Conservation (phyloP, 1,140 invertebrate genomes). For the Aphaenogaster ashmeadi region DNA sequence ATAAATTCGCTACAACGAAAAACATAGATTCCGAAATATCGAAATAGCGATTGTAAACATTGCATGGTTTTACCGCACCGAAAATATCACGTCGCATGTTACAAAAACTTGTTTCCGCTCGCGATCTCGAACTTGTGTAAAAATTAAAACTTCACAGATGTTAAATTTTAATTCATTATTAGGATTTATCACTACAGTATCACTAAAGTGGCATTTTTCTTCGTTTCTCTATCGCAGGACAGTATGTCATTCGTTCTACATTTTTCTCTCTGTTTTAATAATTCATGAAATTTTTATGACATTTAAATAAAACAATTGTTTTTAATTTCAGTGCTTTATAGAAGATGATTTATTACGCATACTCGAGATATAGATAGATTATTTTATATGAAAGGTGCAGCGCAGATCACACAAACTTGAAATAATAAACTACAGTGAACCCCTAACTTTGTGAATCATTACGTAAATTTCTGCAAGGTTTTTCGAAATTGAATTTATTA, state of each 20-base stretch:
- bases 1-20: not conserved
- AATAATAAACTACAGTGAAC: slow-evolving; percentile 20
- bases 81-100: slow-evolving; percentile 32
- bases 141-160: slow-evolving; percentile 4
- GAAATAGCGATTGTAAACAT: slow-evolving; percentile 12
- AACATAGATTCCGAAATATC: not conserved
- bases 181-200: not conserved
- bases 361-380: slow-evolving; percentile 28
- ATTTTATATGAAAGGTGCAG: slow-evolving; percentile 26
- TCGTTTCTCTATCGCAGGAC: not conserved
- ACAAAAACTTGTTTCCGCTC: not conserved
- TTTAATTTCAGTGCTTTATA: slow-evolving; percentile 10
- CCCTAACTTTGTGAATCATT: slow-evolving; percentile 28
- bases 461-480: not conserved
- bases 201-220: not conserved
- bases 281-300: not conserved
- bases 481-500: slow-evolving; percentile 6
- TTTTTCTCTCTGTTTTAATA: not conserved
- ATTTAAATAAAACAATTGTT: not conserved
- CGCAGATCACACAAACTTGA: not conserved
- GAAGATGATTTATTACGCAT: not conserved
- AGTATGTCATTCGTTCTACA: not conserved
- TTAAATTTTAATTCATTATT: slow-evolving; percentile 1
- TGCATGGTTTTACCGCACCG: not conserved
- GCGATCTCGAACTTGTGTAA: not conserved